Conservation (phyloP, 2,113 vertebrate species). For the Psettodes erumei region DNA sequence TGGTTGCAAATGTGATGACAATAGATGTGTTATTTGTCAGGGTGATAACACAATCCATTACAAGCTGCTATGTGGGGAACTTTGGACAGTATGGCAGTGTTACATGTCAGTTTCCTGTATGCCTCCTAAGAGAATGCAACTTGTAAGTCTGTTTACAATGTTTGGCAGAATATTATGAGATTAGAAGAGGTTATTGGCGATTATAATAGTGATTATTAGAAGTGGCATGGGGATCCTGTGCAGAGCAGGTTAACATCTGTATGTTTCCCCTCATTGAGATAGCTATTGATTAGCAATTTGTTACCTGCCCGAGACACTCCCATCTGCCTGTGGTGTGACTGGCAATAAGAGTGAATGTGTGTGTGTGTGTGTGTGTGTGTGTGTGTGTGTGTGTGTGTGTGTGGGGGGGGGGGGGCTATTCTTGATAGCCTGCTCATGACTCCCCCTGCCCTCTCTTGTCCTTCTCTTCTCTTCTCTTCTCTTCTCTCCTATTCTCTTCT, state of each 20-base stretch:
- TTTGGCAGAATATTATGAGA: background rate
- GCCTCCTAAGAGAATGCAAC: no score
- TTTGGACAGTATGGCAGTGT: no score
- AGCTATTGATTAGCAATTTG: slow-evolving; percentile 65
- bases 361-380: no score
- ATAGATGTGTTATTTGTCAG: background rate
- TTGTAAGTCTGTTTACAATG: no score
- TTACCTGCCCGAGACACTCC: slow-evolving; percentile 42
- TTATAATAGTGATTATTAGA: no score
- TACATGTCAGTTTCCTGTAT: no score
- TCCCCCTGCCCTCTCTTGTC: background rate
- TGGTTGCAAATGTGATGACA: background rate
- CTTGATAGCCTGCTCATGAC: background rate
- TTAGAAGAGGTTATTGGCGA: no score
- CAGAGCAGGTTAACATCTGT: slow-evolving; percentile 23
- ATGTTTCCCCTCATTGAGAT: slow-evolving; percentile 43
- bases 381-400: no score
- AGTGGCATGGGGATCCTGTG: background rate
- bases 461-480: slow-evolving; percentile 8
- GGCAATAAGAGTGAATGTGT: no score
- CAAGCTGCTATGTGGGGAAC: no score
- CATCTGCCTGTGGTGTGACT: slow-evolving; percentile 30
- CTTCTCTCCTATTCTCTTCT: background rate
- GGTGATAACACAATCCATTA: background rate
- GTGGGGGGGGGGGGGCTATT: background rate